Evolutionary conservation across 2,113 vertebrate genomes (phyloP).

Genomic region (Datnioides undecimradiatus): DNA sequence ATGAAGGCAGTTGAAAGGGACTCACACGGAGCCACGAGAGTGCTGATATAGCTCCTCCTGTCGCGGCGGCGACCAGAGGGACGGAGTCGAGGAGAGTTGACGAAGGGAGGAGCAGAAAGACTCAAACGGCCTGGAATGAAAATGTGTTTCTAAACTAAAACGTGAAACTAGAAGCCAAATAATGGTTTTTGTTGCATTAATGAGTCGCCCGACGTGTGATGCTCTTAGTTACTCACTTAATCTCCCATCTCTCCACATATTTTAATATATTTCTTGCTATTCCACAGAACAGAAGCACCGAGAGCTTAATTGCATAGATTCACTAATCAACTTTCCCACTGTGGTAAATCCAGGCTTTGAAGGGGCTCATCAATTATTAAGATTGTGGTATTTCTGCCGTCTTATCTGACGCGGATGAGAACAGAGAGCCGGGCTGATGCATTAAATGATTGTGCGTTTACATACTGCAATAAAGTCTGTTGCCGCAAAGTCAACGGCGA

Average conservation of each 20-base stretch:
- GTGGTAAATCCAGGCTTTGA: slow-evolving; percentile 16
- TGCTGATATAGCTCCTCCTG: slow-evolving; percentile 26
- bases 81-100: neutral
- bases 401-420: neutral
- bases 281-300: neutral
- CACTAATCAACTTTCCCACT: slow-evolving; percentile 1
- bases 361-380: slow-evolving; percentile 5
- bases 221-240: too few species aligned
- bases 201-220: too few species aligned
- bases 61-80: neutral
- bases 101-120: slow-evolving; percentile 2
- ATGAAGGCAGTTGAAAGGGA: slow-evolving; percentile 8
- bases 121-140: neutral
- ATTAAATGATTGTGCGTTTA: neutral
- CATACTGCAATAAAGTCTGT: neutral
- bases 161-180: neutral
- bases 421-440: neutral
- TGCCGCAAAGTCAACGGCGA: neutral
- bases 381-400: slow-evolving; percentile 12
- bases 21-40: neutral
- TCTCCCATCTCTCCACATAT: neutral
- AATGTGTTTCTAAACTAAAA: neutral
- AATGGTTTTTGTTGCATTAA: too few species aligned
- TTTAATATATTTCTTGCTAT: slow-evolving; percentile 3
- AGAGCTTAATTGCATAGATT: slow-evolving; percentile 10